Conservation (phyloP, 2,113 vertebrate genomes). For the Sigmodon hispidus region DNA sequence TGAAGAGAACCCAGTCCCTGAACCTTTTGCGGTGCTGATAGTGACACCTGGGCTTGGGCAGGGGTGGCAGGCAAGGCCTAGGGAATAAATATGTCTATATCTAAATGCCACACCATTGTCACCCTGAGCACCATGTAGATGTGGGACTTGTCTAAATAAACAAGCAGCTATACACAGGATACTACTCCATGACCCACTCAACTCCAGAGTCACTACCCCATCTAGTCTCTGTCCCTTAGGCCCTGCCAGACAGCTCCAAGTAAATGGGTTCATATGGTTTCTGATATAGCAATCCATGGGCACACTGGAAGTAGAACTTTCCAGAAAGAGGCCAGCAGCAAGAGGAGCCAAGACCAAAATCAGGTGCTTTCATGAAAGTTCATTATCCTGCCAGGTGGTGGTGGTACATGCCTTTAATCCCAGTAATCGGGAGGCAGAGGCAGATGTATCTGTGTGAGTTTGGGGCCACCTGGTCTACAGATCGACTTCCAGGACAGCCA, state of each 20-base stretch:
- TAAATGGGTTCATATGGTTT: background rate
- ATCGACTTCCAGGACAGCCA: background rate
- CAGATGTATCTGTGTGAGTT: background rate
- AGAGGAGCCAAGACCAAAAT: background rate
- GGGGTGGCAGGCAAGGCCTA: fast-evolving
- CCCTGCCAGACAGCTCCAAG: background rate
- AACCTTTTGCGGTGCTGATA: background rate
- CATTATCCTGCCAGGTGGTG: fast-evolving
- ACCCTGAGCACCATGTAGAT: background rate
- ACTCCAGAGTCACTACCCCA: background rate
- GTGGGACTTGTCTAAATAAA: background rate
- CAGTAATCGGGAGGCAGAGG: background rate
- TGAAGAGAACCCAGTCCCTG: background rate
- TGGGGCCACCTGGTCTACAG: background rate
- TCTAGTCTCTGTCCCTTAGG: background rate
- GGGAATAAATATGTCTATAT: fast-evolving
- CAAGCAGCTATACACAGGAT: background rate
- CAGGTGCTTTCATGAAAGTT: background rate
- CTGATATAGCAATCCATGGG: background rate
- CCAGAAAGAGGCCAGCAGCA: background rate
- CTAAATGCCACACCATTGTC: background rate
- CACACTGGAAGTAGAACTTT: background rate
- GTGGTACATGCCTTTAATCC: background rate
- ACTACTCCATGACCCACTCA: background rate
- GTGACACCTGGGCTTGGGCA: background rate